A percentile compares a stretch with the other conserved stretches of the same genome.
Conservation (phyloP, 2,888 invertebrate species). For the Halictus quadricinctus region DNA sequence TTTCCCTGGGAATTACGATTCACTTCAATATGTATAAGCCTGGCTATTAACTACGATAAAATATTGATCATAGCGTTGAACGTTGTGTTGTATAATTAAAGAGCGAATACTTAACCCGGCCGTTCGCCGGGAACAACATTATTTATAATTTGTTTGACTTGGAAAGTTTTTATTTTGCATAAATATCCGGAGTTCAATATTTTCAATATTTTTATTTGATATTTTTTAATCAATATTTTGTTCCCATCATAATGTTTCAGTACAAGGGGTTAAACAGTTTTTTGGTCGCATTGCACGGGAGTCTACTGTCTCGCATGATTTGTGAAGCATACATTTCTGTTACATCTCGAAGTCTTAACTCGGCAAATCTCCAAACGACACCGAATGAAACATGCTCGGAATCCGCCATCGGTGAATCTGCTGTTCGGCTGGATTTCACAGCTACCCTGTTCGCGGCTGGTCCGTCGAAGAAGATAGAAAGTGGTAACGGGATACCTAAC, state of each 20-base stretch:
- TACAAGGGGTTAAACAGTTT: background rate
- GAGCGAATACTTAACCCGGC: constrained; percentile 10
- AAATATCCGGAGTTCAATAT: too few relatives aligned
- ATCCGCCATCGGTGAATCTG: background rate
- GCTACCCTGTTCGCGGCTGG: constrained; percentile 16
- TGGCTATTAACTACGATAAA: constrained; percentile 34
- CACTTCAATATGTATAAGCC: constrained; percentile 43
- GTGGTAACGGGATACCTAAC: constrained; percentile 68
- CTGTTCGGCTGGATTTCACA: constrained; percentile 15
- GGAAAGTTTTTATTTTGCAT: too few relatives aligned
- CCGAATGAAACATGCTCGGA: background rate
- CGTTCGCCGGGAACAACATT: background rate
- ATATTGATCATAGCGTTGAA: constrained; percentile 42
- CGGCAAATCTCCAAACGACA: too few relatives aligned
- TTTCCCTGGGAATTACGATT: constrained; percentile 24
- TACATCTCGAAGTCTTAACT: background rate
- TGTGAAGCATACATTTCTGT: background rate
- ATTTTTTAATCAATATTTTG: background rate
- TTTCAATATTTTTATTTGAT: too few relatives aligned
- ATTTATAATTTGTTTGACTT: constrained; percentile 11
- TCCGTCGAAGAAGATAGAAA: constrained; percentile 34
- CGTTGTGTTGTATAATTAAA: constrained; percentile 42
- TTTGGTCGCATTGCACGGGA: background rate
- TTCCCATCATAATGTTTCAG: background rate
- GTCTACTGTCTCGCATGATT: too few relatives aligned